Percentiles rank a stretch among this genome's conserved stretches.
phyloP scores from a whole-genome alignment of 2,888 invertebrate species.

The Bugulina stolonifera region DNA sequence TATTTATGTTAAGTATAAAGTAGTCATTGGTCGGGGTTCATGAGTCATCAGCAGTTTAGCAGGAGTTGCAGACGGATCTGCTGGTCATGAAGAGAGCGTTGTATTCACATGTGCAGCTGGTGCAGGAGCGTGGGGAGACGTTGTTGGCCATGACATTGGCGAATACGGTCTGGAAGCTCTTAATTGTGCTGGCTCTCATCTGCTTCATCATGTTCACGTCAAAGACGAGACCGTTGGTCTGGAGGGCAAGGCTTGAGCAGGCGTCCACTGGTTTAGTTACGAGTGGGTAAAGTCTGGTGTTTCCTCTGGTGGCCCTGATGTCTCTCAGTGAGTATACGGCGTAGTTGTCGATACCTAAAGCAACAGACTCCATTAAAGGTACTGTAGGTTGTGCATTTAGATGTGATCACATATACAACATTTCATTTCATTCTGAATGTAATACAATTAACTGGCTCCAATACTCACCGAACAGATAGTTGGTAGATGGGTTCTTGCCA shows the following conservation, averaged over 20 bases:
- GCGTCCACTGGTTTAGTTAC: slow-evolving; percentile 42
- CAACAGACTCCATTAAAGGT: neutral
- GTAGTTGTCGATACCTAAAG: slow-evolving; percentile 46
- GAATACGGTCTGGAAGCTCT: slow-evolving; percentile 49
- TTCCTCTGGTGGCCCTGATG: slow-evolving; percentile 63
- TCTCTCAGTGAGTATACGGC: slow-evolving; percentile 76
- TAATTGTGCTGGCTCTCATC: slow-evolving; percentile 36
- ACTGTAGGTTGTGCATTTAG: neutral
- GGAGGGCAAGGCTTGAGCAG: slow-evolving; percentile 64
- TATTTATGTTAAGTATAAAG: neutral
- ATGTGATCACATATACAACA: neutral
- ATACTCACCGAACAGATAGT: slow-evolving; percentile 64
- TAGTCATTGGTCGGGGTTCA: neutral
- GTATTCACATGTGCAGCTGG: slow-evolving; percentile 42
- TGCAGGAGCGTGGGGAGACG: slow-evolving; percentile 50
- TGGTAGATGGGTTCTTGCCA: slow-evolving; percentile 52
- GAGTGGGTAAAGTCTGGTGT: slow-evolving; percentile 61
- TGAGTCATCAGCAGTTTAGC: neutral
- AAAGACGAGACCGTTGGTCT: slow-evolving; percentile 65
- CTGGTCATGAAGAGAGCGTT: neutral
- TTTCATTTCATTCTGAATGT: too few relatives aligned
- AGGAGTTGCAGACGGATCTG: slow-evolving; percentile 18
- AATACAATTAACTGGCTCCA: slow-evolving; percentile 64
- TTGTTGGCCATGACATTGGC: slow-evolving; percentile 44
- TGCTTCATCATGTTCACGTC: slow-evolving; percentile 54